Evolutionary conservation across 2,113 vertebrate species (phyloP), one percentile per base, ranked within the genome.

Genomic region (Coreoperca whiteheadi): DNA sequence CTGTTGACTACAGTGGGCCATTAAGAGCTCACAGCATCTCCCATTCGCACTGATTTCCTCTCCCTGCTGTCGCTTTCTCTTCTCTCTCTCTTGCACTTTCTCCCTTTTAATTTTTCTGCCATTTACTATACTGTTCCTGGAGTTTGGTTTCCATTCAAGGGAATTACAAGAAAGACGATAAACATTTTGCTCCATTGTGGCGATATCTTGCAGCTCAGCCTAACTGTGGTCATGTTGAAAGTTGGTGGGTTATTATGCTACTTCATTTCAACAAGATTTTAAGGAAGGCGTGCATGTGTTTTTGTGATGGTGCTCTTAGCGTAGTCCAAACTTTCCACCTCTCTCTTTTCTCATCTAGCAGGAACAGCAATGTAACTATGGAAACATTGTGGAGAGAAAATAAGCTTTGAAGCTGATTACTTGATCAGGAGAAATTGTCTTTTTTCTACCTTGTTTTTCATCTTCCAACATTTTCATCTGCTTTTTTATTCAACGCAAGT

Each of bases 1-100:
- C 83, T 87, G 84, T 89, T 87, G 81, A 87, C 78, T 86, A 82
- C 81, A 82, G 67, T 4, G 25, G 50, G 70, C 82, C 82, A 88
- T 90, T 88, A 92, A 57, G 70, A 48, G 70, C 6, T 14, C 61
- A 57, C 64, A 77, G 77, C 64, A 50, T 61, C 74, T 87, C 74
- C 56, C 15, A 15, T 83, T 79, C 54, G 67, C 77, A 46, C 76
- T 69, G 85, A 84, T 89, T 81, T 83, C 34, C 4, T 65, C 39
- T 77, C 53, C 67, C 65, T 66, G 81, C 70, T 73, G 46, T 79
- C 23, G 37, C 46, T 57, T 25, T 59, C 72, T 68, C 39, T 39
- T 46, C 50, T 74, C 72, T 37, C 28, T 61, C 15, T 28, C 34
- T 61, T 14, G 20, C 54, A 46, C 50, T 46, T 43, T 41, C n/a